These are phyloP conservation scores for Morpho achilles DNA, from an alignment of 2,888 invertebrate species.

Conservation along the genomic window DNA sequence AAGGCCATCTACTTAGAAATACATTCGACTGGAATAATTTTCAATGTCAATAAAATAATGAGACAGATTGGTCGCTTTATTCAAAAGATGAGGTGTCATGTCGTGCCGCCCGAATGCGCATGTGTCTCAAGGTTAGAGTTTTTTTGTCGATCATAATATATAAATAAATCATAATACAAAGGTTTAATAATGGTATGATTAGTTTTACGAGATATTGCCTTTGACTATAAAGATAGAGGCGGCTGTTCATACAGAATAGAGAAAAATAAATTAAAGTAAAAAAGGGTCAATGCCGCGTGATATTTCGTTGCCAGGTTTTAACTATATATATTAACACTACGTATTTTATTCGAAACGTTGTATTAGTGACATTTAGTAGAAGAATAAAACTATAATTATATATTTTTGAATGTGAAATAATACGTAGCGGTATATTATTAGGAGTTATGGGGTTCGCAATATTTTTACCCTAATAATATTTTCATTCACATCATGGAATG, in stretches of 20 bases:
- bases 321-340: too few relatives aligned
- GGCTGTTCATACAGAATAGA: background rate
- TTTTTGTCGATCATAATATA: conserved; percentile 12
- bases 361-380: too few relatives aligned
- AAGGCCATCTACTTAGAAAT: background rate
- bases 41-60: conserved; percentile 29
- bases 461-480: too few relatives aligned
- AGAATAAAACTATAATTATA: too few relatives aligned
- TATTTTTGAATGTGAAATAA: too few relatives aligned
- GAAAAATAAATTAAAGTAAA: background rate
- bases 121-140: conserved; percentile 21
- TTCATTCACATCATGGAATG: too few relatives aligned
- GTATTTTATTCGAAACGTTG: too few relatives aligned
- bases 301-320: too few relatives aligned
- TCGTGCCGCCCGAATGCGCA: conserved; percentile 27
- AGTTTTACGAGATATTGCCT: background rate
- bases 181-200: background rate
- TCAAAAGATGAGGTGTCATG: conserved; percentile 35
- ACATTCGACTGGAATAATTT: conserved; percentile 15
- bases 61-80: conserved; percentile 32
- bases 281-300: too few relatives aligned
- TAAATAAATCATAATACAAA: conserved; percentile 1
- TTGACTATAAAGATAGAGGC: conserved; percentile 2
- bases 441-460: too few relatives aligned
- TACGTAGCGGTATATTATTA: too few relatives aligned